These are phyloP conservation scores for Vultur gryphus DNA, from an alignment of 2,797 vertebrate genomes.

Conservation along the genomic window DNA sequence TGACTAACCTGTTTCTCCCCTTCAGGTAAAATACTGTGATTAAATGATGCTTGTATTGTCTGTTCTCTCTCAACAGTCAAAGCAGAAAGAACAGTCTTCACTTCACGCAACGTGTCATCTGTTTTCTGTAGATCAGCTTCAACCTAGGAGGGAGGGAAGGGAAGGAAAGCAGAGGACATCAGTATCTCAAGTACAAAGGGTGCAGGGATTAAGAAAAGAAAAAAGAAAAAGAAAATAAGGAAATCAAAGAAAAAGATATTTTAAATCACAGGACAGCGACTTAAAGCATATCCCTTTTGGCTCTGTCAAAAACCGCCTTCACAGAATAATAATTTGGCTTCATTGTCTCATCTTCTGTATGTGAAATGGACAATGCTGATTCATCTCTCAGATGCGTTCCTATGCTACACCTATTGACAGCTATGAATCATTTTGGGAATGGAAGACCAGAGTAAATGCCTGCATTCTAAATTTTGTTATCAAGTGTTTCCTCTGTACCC, in stretches of 20 bases:
- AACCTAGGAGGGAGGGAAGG: slow-evolving; percentile 34
- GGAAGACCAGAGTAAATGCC: background rate
- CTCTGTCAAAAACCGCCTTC: background rate
- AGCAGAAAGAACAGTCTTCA: slow-evolving; percentile 58
- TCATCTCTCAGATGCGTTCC: background rate
- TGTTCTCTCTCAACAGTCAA: slow-evolving; percentile 74
- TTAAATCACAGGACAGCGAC: background rate
- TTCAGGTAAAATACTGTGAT: background rate
- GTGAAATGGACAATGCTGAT: background rate
- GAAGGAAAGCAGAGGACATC: background rate
- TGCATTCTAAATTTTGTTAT: background rate
- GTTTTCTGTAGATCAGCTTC: slow-evolving; percentile 76
- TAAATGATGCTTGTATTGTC: slow-evolving; percentile 31
- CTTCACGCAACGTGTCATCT: slow-evolving; percentile 68
- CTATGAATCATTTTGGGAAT: background rate
- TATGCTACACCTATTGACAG: background rate
- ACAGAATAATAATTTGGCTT: background rate
- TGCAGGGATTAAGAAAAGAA: background rate
- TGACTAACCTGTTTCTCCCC: slow-evolving; percentile 58
- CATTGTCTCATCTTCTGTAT: background rate
- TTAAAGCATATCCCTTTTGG: background rate
- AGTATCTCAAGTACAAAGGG: background rate
- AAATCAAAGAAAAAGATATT: background rate
- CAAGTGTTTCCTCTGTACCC: background rate
- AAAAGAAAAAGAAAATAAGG: background rate